phyloP scores from a whole-genome alignment of 2,797 vertebrate genomes.

The Crenuchus spilurus region DNA sequence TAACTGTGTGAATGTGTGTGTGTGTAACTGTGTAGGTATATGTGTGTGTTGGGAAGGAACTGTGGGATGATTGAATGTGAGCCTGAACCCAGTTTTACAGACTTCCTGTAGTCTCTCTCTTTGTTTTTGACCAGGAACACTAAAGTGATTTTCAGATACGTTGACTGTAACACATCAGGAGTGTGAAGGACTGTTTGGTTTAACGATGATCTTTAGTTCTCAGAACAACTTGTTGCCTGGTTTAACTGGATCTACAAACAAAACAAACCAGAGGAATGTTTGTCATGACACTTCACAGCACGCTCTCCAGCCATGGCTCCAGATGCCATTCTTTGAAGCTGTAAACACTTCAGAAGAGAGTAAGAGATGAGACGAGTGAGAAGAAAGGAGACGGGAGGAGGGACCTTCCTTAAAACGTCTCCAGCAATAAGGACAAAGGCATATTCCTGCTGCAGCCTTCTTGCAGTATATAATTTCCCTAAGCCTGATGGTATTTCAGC shows the following conservation, averaged over 20 bases:
- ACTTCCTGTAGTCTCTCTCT: no score
- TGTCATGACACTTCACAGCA: slow-evolving; percentile 44
- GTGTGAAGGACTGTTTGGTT: no score
- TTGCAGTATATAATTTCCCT: slow-evolving; percentile 28
- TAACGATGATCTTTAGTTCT: neutral
- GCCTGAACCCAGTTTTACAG: no score
- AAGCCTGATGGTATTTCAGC: slow-evolving; percentile 28
- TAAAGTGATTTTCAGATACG: no score
- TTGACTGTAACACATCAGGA: no score
- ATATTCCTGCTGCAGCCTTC: slow-evolving; percentile 33
- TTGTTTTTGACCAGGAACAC: no score
- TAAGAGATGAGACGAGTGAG: slow-evolving; percentile 36
- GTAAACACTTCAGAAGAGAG: slow-evolving; percentile 68
- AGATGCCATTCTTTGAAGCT: slow-evolving; percentile 62
- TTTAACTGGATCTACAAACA: neutral
- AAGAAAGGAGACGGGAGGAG: slow-evolving; percentile 24
- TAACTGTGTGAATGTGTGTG: no score
- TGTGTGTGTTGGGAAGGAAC: no score
- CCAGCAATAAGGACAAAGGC: slow-evolving; percentile 55
- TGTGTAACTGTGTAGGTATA: no score
- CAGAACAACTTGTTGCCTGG: neutral
- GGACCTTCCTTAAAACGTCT: slow-evolving; percentile 58
- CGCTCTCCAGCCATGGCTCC: slow-evolving; percentile 49
- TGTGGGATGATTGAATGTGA: no score
- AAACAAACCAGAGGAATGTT: neutral